Evolutionary conservation across 2,797 vertebrate species (phyloP).

Genomic region (Holocentrus rufus): DNA sequence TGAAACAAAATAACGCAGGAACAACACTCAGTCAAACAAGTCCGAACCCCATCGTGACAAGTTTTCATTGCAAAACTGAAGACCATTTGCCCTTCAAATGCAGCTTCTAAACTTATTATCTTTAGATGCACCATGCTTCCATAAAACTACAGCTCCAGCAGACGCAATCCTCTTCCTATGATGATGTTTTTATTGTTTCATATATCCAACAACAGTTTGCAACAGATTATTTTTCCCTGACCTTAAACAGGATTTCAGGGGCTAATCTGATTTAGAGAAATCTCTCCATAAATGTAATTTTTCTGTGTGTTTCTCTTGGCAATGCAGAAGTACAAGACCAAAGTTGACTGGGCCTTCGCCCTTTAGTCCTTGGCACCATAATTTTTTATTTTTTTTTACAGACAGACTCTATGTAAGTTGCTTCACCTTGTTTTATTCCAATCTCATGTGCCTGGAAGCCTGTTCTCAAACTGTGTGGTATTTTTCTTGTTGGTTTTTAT

Average conservation of each 20-base stretch:
- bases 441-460: too few relatives aligned
- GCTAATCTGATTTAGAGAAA: slow-evolving; percentile 49
- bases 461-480: neutral
- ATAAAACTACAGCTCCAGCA: slow-evolving; percentile 15
- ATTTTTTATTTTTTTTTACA: too few relatives aligned
- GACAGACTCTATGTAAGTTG: too few relatives aligned
- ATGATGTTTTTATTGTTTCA: slow-evolving; percentile 29
- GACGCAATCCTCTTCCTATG: neutral
- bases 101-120: slow-evolving; percentile 1
- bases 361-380: too few relatives aligned
- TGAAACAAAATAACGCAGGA: slow-evolving; percentile 1
- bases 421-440: too few relatives aligned
- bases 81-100: slow-evolving; percentile 6
- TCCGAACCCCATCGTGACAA: neutral
- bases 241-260: slow-evolving; percentile 43
- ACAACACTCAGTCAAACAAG: slow-evolving; percentile 5
- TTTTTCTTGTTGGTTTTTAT: slow-evolving; percentile 1
- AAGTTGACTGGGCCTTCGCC: neutral
- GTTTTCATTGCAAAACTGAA: slow-evolving; percentile 29
- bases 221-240: slow-evolving; percentile 44
- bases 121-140: neutral
- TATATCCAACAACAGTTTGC: slow-evolving; percentile 47
- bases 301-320: slow-evolving; percentile 17
- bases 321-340: neutral
- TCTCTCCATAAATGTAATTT: slow-evolving; percentile 21